phyloP scores from a whole-genome alignment of 2,888 invertebrate genomes.

The Beris morrisii region DNA sequence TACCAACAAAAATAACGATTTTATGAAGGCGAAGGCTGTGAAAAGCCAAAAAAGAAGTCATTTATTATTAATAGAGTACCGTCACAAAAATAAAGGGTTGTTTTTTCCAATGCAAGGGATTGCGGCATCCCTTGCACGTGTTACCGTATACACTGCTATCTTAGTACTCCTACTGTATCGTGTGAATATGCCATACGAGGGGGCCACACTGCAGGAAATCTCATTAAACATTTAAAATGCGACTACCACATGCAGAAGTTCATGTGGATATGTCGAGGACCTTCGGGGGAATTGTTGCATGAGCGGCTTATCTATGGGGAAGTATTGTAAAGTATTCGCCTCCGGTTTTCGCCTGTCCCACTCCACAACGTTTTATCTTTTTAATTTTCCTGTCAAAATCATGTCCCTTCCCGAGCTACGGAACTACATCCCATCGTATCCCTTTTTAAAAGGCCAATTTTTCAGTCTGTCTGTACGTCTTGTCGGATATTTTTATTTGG shows the following conservation, averaged over 20 bases:
- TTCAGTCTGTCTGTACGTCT: constrained; percentile 23
- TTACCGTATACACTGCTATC: neutral
- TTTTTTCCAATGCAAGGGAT: neutral
- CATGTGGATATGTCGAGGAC: neutral
- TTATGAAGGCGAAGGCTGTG: constrained; percentile 11
- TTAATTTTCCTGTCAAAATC: too few relatives aligned
- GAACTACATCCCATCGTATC: neutral
- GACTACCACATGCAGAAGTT: neutral
- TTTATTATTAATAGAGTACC: constrained; percentile 19
- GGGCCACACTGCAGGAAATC: too few relatives aligned
- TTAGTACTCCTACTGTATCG: neutral
- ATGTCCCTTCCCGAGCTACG: too few relatives aligned
- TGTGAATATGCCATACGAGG: too few relatives aligned
- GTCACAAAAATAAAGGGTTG: constrained; percentile 23
- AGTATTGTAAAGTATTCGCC: too few relatives aligned
- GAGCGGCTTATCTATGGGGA: too few relatives aligned
- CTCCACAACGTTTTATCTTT: too few relatives aligned
- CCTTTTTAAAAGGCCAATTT: constrained; percentile 12
- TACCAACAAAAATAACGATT: constrained; percentile 1
- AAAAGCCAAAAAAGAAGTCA: constrained; percentile 25
- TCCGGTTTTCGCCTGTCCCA: too few relatives aligned
- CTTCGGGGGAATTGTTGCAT: too few relatives aligned
- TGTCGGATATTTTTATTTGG: constrained; percentile 27
- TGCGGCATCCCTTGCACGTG: neutral
- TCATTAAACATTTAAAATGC: too few relatives aligned